Evolutionary conservation across 2,113 vertebrate species (phyloP).

Genomic region (Odocoileus hemionus): DNA sequence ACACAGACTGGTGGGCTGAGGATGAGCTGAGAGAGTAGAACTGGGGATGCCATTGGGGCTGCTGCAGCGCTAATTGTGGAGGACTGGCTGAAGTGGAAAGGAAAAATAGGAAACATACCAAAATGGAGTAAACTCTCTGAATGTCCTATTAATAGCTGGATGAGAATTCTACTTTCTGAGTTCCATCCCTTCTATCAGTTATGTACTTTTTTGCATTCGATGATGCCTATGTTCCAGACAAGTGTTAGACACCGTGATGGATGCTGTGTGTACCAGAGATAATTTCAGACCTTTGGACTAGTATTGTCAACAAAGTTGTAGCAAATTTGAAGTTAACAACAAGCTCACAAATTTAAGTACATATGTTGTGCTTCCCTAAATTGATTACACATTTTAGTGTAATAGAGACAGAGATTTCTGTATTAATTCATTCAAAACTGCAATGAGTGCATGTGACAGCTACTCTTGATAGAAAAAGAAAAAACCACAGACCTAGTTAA

Average conservation of each 20-base stretch:
- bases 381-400: background rate
- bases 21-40: background rate
- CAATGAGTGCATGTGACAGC: background rate
- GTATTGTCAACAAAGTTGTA: background rate
- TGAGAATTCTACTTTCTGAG: background rate
- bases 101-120: background rate
- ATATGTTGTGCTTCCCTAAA: background rate
- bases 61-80: fast-evolving
- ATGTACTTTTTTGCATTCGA: background rate
- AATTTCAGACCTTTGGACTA: background rate
- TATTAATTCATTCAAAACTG: background rate
- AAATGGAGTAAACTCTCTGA: background rate
- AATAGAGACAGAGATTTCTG: background rate
- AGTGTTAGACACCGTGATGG: background rate
- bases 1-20: background rate
- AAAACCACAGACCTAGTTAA: background rate
- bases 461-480: background rate
- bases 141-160: background rate
- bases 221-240: background rate
- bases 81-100: background rate
- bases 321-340: background rate
- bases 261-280: background rate
- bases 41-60: fast-evolving
- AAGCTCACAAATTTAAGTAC: background rate
- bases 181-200: background rate